A percentile compares a stretch with the other conserved stretches of the same genome.
phyloP scores from a whole-genome alignment of 2,797 vertebrate species.

The Cyclura pinguis region DNA sequence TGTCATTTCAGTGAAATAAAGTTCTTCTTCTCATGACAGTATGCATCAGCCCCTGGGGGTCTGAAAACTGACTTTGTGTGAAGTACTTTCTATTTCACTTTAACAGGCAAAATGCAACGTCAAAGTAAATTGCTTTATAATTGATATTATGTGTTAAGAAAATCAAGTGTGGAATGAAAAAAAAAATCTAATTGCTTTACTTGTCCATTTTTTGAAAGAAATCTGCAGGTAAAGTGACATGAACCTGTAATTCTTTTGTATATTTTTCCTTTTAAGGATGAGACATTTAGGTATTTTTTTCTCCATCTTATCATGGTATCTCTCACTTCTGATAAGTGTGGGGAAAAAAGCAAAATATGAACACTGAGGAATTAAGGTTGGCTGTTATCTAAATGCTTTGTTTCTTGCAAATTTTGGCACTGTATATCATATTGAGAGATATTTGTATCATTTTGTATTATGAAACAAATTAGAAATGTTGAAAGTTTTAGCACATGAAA shows the following conservation, averaged over 20 bases:
- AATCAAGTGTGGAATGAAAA: neutral
- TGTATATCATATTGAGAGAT: neutral
- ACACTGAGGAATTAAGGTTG: neutral
- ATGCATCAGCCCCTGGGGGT: neutral
- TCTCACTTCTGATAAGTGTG: neutral
- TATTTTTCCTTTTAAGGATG: neutral
- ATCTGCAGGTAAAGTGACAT: neutral
- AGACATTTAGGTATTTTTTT: neutral
- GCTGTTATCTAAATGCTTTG: neutral
- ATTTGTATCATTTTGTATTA: neutral
- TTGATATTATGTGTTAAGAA: neutral
- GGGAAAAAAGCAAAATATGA: too few species aligned
- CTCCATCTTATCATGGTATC: neutral
- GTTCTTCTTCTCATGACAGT: constrained; percentile 5
- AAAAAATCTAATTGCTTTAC: neutral
- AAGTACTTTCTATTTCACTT: constrained; percentile 1
- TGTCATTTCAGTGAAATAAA: constrained; percentile 50
- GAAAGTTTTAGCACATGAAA: neutral
- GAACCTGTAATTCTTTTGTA: neutral
- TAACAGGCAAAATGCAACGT: neutral
- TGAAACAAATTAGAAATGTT: neutral
- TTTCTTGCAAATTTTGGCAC: neutral
- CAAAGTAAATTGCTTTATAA: neutral
- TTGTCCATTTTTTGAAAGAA: neutral
- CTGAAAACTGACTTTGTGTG: constrained; percentile 6